phyloP scores from a whole-genome alignment of 2,113 vertebrate genomes.

The Megaleporinus macrocephalus region DNA sequence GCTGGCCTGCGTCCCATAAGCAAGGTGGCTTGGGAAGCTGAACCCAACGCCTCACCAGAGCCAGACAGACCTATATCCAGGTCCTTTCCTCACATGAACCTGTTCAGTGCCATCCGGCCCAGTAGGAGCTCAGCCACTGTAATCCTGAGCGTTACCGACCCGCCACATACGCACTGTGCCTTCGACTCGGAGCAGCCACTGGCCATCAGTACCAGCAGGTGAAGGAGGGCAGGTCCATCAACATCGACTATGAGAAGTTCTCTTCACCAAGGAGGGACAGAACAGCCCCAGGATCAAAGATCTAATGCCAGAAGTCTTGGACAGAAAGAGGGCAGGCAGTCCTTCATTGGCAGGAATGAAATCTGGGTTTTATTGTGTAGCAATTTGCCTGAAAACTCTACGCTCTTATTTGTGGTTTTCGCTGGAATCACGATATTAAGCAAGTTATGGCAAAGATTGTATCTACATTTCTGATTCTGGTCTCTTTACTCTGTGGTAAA shows the following conservation, averaged over 20 bases:
- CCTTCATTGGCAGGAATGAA: no score
- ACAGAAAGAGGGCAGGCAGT: background rate
- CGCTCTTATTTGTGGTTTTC: no score
- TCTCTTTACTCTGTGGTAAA: no score
- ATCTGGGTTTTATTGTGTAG: no score
- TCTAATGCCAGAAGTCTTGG: background rate
- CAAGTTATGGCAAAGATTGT: no score
- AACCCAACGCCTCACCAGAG: background rate
- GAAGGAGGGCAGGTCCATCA: background rate
- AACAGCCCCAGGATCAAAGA: background rate
- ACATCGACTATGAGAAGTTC: background rate
- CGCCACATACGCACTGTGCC: constrained; percentile 7
- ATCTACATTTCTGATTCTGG: no score
- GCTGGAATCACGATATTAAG: no score
- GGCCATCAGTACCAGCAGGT: background rate
- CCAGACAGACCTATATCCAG: background rate
- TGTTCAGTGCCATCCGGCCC: constrained; percentile 33
- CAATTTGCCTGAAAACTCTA: no score
- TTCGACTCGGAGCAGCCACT: constrained; percentile 15
- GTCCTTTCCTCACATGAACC: constrained; percentile 21
- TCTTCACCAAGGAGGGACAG: background rate
- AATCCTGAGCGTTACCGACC: constrained; percentile 56
- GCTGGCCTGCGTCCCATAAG: constrained; percentile 24
- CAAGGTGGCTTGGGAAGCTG: constrained; percentile 53
- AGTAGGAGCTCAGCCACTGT: constrained; percentile 44